phyloP scores from a whole-genome alignment of 2,888 invertebrate species.

The Lepidocyrtoides sp. region DNA sequence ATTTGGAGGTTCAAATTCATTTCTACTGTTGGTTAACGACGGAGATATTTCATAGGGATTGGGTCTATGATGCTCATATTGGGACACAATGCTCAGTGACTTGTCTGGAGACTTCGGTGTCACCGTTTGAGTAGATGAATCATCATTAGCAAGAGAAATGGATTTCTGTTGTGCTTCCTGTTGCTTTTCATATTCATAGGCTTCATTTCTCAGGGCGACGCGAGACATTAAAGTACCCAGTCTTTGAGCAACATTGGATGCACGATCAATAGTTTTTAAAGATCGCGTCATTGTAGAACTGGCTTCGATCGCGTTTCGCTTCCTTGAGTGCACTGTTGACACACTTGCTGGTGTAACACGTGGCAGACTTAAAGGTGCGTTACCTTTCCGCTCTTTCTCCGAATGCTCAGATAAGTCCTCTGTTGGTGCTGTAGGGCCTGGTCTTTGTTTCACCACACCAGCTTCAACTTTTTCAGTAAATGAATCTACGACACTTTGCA shows the following conservation, averaged over 20 bases:
- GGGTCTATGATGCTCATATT: neutral
- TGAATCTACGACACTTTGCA: conserved; percentile 40
- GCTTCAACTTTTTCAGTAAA: conserved; percentile 39
- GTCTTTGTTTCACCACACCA: neutral
- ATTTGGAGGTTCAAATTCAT: neutral
- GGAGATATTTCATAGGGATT: conserved; percentile 22
- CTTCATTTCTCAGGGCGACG: conserved; percentile 62
- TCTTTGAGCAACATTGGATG: conserved; percentile 75
- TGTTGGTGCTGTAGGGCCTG: neutral
- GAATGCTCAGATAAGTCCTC: neutral
- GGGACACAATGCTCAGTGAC: neutral
- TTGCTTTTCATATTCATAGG: conserved; percentile 52
- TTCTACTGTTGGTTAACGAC: neutral
- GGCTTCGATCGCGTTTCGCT: conserved; percentile 1
- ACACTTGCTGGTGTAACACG: neutral
- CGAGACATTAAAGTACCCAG: conserved; percentile 76
- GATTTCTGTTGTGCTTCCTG: conserved; percentile 38
- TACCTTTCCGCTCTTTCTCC: neutral
- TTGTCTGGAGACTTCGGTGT: neutral
- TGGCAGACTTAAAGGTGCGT: neutral
- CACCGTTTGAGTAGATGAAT: neutral
- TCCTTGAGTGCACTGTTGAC: neutral
- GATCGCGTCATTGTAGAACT: conserved; percentile 62
- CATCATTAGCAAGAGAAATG: conserved; percentile 2
- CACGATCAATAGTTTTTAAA: conserved; percentile 75